Conservation (phyloP, 2,888 invertebrate genomes). For the Eupithecia centaureata region DNA sequence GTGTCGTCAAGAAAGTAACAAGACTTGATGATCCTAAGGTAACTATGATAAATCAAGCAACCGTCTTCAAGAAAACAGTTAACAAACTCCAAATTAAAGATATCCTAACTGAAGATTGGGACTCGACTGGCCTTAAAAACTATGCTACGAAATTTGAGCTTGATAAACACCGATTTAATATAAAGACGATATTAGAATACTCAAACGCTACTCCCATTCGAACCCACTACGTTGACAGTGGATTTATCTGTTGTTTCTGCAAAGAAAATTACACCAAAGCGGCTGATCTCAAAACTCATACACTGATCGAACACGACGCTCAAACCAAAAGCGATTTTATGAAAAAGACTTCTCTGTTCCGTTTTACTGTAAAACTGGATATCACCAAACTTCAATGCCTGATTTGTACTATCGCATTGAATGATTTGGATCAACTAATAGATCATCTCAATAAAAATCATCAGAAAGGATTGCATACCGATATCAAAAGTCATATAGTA, state of each 20-base stretch:
- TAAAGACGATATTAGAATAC: conserved; percentile 43
- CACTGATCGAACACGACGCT: conserved; percentile 42
- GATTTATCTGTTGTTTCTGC: conserved; percentile 62
- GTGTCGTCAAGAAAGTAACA: conserved; percentile 35
- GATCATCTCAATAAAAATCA: conserved; percentile 54
- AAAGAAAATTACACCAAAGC: conserved; percentile 51
- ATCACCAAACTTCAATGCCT: conserved; percentile 61
- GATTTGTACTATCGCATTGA: conserved; percentile 50
- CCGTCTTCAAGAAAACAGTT: background rate
- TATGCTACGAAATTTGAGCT: conserved; percentile 16
- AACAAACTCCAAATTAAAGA: background rate
- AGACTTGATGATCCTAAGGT: background rate
- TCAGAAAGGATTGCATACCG: conserved; percentile 48
- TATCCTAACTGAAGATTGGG: background rate
- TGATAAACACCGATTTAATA: conserved; percentile 45
- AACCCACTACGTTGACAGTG: conserved; percentile 47
- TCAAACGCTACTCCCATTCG: conserved; percentile 60
- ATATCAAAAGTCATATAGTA: conserved; percentile 53
- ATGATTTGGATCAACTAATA: conserved; percentile 47
- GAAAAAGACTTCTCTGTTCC: conserved; percentile 22
- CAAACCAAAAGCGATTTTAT: conserved; percentile 33
- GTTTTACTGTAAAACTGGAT: conserved; percentile 60
- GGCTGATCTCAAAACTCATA: conserved; percentile 59
- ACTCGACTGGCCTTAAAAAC: background rate
- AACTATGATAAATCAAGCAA: no score